phyloP scores from a whole-genome alignment of 2,797 vertebrate species.

The Peromyscus melanophrys region DNA sequence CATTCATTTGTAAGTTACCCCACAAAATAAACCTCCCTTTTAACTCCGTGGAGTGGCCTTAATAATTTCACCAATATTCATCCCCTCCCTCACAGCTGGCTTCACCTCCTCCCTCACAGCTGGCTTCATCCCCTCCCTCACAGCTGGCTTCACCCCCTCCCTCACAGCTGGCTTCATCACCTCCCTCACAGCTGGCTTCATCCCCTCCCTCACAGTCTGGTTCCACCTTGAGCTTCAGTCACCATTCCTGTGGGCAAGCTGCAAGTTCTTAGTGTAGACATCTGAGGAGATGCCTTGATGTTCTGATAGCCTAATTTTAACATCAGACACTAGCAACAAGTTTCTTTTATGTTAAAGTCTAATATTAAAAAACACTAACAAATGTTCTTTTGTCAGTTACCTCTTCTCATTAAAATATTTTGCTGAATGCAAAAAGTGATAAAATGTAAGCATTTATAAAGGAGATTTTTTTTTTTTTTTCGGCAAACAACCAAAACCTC shows the following conservation, averaged over 20 bases:
- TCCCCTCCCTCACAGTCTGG: background rate
- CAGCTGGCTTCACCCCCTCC: background rate
- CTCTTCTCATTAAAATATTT: conserved; percentile 14
- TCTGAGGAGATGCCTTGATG: background rate
- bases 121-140: background rate
- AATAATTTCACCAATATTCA: no score
- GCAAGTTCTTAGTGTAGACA: background rate
- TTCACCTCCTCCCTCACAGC: background rate
- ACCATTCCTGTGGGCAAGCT: background rate
- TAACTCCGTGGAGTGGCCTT: no score
- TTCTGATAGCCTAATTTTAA: conserved; percentile 31
- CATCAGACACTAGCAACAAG: background rate
- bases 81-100: background rate
- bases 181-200: background rate
- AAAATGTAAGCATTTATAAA: conserved; percentile 36
- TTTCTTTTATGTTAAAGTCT: background rate
- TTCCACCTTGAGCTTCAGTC: background rate
- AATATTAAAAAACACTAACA: conserved; percentile 30
- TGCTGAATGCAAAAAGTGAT: conserved; percentile 21
- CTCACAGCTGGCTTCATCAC: background rate
- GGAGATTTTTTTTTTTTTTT: background rate
- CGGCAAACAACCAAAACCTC: conserved; percentile 12
- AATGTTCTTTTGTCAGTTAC: background rate
- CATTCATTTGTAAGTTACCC: no score
- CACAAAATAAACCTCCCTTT: no score